A percentile compares a stretch with the other conserved stretches of the same genome.
Evolutionary conservation across 2,113 vertebrate genomes (phyloP).

Genomic region (Barbus barbus): DNA sequence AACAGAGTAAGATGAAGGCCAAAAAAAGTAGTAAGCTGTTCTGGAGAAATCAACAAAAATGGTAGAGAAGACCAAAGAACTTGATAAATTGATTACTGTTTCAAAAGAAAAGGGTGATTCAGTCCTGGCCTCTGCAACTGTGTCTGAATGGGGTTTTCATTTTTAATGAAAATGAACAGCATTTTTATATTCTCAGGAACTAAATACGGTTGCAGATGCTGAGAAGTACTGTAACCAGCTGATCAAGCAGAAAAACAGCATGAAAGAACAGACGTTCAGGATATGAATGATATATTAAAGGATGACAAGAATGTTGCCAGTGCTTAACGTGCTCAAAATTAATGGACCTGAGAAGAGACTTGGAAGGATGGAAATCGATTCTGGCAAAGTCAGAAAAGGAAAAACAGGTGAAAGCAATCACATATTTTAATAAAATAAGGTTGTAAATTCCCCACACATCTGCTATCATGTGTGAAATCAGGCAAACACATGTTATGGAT

Average conservation of each 20-base stretch:
- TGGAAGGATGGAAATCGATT: conserved; percentile 71
- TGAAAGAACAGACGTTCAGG: conserved; percentile 81
- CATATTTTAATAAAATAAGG: not conserved
- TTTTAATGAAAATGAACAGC: not conserved
- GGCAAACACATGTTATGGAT: conserved; percentile 8
- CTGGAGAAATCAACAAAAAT: conserved; percentile 76
- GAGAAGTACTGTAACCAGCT: conserved; percentile 83
- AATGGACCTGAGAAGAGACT: conserved; percentile 78
- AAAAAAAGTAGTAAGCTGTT: conserved; percentile 67
- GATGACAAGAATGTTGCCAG: conserved; percentile 79
- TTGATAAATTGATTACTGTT: conserved; percentile 80
- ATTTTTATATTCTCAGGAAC: conserved; percentile 71
- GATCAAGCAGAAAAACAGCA: conserved; percentile 85
- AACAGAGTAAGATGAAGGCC: conserved; percentile 73
- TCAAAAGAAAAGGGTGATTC: conserved; percentile 81
- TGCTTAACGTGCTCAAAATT: conserved; percentile 79
- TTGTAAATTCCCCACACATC: conserved; percentile 26
- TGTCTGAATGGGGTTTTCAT: not conserved
- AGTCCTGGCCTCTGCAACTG: conserved; percentile 59
- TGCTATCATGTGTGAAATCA: conserved; percentile 12
- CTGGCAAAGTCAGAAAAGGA: conserved; percentile 88
- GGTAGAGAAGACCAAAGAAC: conserved; percentile 75
- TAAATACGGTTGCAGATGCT: conserved; percentile 80
- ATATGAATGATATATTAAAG: conserved; percentile 78
- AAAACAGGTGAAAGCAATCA: conserved; percentile 76